Evolutionary conservation across 2,888 invertebrate species (phyloP).

Genomic region (Standfussiana lucernea): DNA sequence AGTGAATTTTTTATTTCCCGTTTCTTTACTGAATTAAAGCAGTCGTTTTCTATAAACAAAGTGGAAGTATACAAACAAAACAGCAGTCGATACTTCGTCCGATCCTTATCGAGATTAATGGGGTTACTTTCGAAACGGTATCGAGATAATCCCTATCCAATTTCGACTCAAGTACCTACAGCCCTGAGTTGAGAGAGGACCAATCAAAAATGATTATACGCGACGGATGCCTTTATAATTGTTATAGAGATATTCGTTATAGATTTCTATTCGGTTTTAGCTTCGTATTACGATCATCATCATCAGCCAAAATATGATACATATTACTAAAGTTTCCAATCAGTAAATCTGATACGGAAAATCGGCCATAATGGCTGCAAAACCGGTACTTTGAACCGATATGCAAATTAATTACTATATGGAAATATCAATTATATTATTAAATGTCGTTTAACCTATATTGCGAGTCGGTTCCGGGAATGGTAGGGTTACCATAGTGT

Average conservation of each 20-base stretch:
- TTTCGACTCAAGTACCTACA: conserved; percentile 72
- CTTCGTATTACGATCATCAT: not conserved
- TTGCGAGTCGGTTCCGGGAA: conserved; percentile 45
- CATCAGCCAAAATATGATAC: conserved; percentile 20
- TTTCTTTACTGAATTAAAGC: conserved; percentile 34
- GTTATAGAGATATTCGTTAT: conserved; percentile 19
- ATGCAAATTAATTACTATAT: conserved; percentile 62
- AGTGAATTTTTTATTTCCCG: conserved; percentile 7
- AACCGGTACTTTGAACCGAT: conserved; percentile 56
- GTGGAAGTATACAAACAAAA: conserved; percentile 61
- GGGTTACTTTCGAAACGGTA: conserved; percentile 68
- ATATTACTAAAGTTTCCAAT: conserved; percentile 34
- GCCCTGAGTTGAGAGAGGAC: conserved; percentile 69
- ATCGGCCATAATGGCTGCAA: conserved; percentile 48
- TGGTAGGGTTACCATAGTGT: conserved; percentile 38
- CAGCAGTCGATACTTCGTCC: conserved; percentile 58
- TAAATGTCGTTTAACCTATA: conserved; percentile 62
- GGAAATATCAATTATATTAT: conserved; percentile 63
- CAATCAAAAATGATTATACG: conserved; percentile 76
- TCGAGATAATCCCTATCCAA: conserved; percentile 76
- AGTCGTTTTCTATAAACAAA: conserved; percentile 42
- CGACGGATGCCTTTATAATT: conserved; percentile 69
- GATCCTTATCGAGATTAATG: conserved; percentile 72
- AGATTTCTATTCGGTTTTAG: conserved; percentile 9
- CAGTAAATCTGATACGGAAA: conserved; percentile 48